Base-by-base conservation (phyloP, 2,797 vertebrate species). In the Sciurus vulgaris region DNA sequence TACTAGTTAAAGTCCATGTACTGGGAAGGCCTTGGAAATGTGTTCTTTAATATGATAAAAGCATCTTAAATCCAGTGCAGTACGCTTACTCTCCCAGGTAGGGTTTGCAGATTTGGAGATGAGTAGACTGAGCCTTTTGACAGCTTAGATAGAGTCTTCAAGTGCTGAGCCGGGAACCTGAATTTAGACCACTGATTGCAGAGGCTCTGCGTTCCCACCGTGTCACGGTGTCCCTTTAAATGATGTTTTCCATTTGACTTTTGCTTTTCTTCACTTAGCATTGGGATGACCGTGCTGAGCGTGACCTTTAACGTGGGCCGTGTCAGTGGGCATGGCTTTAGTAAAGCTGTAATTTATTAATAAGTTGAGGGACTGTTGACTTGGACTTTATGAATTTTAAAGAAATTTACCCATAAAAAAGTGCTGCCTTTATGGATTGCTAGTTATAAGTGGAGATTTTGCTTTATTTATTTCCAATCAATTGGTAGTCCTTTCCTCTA, bases 391-490 rank as follows among this genome's bases (percentile, higher is more conserved):
- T 95, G 61, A 73, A 92, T 94, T 95, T 89, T 96, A 96, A 98
- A 98, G 96, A 97, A 97, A 97, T 98, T 98, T 97, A 95, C 96
- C 83, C 96, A 65, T 96, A 95, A 89, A 97, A 98, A 97, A 77
- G 94, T 97, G 85, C 95, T 95, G 41, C 61, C 78, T 98, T 97
- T 98, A 97, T 96, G 96, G 95, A 97, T 97, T 91, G 76, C 76
- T 95, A 92, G 96, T 97, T 95, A 86, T 96, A 98, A 98, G 95
- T 96, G 94, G 97, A 98, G 96, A 97, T 94, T 97, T 97, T 97
- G 97, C 93, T 97, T 97, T 98, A 98, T 98, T 98, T 98, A 98
- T 98, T 98, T 97, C 96, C 98, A 97, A 98, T 98, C 98, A 98
- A 98, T 98, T 98, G 97, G 97, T 98, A 97, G 97, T 96, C 95